Evolutionary conservation across 2,113 vertebrate species (phyloP).

Genomic region (Callopanchax toddi): DNA sequence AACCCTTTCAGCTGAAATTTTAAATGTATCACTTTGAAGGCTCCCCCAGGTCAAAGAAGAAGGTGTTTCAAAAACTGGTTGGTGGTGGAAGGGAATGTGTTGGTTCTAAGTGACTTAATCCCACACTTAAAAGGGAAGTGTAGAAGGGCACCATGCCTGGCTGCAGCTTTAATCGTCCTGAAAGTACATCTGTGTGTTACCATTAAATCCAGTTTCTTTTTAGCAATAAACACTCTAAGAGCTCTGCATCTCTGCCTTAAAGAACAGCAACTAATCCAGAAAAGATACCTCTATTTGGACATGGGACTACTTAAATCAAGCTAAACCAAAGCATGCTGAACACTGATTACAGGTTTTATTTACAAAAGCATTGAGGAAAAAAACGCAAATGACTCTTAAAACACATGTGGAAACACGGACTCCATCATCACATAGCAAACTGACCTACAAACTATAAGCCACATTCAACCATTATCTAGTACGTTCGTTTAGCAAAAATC

Average conservation of each 20-base stretch:
- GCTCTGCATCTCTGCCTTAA: conserved; percentile 21
- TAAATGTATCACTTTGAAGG: conserved; percentile 40
- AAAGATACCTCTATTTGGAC: neutral
- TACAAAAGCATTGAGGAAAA: too few relatives aligned
- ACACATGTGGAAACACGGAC: too few relatives aligned
- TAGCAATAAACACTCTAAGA: conserved; percentile 49
- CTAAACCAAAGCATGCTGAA: too few relatives aligned
- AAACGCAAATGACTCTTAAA: too few relatives aligned
- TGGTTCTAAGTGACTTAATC: conserved; percentile 55
- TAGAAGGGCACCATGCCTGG: conserved; percentile 69
- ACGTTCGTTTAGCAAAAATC: too few relatives aligned
- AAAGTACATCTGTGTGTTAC: conserved; percentile 67
- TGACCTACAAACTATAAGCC: too few relatives aligned
- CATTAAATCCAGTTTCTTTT: conserved; percentile 69
- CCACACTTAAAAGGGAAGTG: conserved; percentile 60
- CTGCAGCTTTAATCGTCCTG: conserved; percentile 65
- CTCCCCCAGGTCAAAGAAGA: conserved; percentile 17
- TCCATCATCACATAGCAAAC: too few relatives aligned
- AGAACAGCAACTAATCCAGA: conserved; percentile 17
- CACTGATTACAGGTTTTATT: too few relatives aligned
- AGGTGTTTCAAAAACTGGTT: conserved; percentile 47
- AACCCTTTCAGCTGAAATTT: conserved; percentile 32
- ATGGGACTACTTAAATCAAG: too few relatives aligned
- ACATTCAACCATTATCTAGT: too few relatives aligned
- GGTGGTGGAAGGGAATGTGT: conserved; percentile 41